Conservation (phyloP, 2,113 vertebrate species). For the Thinocorus orbignyianus region DNA sequence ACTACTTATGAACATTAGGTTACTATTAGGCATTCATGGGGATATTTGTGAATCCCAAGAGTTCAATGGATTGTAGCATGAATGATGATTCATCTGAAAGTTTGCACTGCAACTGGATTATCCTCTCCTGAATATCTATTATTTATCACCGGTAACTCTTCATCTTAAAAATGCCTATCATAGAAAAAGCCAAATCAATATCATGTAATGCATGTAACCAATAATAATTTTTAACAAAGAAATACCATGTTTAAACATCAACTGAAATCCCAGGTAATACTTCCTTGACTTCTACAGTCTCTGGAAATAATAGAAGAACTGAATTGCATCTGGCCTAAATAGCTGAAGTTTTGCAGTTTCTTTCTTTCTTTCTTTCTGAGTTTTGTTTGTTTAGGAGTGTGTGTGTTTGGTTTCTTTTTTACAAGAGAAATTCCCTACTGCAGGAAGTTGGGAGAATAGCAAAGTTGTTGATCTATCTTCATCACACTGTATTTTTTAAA, state of each 20-base stretch:
- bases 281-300: not conserved
- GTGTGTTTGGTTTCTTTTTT: too few relatives aligned
- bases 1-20: not conserved
- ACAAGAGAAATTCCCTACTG: not conserved
- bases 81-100: not conserved
- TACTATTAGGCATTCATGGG: not conserved
- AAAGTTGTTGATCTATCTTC: not conserved
- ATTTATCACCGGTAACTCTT: not conserved
- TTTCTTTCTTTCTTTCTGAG: not conserved
- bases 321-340: not conserved
- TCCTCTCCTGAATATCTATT: not conserved
- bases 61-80: not conserved
- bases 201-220: not conserved
- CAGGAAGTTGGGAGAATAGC: not conserved
- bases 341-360: rapidly evolving
- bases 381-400: too few relatives aligned
- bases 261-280: not conserved
- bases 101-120: not conserved
- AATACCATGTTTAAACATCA: not conserved
- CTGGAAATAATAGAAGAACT: not conserved
- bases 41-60: slow-evolving; percentile 6
- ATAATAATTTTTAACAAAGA: not conserved
- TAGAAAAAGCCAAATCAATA: not conserved
- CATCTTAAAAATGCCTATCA: not conserved
- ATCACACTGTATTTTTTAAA: not conserved